These are phyloP conservation scores for Agapornis roseicollis DNA, from an alignment of 2,113 vertebrate genomes.

Conservation along the genomic window DNA sequence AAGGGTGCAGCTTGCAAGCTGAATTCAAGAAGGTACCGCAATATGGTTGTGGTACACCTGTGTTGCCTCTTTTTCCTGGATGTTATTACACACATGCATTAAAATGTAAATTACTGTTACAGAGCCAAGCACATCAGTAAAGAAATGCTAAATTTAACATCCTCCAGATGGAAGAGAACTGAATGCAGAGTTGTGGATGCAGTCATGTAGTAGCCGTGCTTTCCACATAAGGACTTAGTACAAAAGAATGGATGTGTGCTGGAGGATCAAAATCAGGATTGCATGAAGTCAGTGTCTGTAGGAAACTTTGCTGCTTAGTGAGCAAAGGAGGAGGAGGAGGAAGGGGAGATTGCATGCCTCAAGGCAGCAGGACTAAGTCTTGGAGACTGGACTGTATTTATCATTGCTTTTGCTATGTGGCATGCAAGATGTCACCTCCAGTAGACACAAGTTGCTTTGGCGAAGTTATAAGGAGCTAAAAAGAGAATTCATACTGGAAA, in stretches of 20 bases:
- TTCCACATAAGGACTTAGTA: rapidly evolving
- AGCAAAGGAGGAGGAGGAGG: neutral
- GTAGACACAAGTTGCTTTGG: neutral
- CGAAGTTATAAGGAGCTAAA: neutral
- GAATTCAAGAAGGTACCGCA: neutral
- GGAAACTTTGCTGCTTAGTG: neutral
- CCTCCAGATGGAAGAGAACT: neutral
- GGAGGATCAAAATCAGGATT: neutral
- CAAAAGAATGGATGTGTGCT: neutral
- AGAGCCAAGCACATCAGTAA: neutral
- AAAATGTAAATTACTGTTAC: neutral
- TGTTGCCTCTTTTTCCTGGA: neutral
- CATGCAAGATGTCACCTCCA: rapidly evolving
- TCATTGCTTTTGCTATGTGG: neutral
- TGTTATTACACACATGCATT: neutral
- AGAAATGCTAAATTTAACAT: neutral
- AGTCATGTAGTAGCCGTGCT: neutral
- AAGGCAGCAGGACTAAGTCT: neutral
- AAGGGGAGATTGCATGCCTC: neutral
- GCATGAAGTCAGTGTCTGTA: neutral
- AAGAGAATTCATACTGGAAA: neutral
- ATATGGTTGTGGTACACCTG: neutral
- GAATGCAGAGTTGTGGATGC: neutral
- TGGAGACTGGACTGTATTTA: neutral
- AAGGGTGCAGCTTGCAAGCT: neutral